phyloP scores from a whole-genome alignment of 2,888 invertebrate species.

The Lathronympha strigana region DNA sequence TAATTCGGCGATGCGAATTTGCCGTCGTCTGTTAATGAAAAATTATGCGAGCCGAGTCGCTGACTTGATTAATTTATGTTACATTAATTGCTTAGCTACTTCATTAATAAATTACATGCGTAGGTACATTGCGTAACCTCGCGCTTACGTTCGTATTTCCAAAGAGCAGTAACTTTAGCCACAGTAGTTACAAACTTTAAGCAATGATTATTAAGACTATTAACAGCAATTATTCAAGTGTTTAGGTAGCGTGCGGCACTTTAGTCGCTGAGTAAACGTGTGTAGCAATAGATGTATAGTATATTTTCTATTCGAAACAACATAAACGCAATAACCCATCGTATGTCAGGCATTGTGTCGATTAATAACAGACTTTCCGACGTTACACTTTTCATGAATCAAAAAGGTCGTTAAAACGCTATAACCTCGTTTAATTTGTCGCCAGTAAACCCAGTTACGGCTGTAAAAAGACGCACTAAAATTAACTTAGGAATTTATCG shows the following conservation, averaged over 20 bases:
- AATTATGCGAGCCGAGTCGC: constrained; percentile 27
- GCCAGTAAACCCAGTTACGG: constrained; percentile 51
- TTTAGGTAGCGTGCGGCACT: too few relatives aligned
- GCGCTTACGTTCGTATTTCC: not conserved
- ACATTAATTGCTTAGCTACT: constrained; percentile 51
- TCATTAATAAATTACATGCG: constrained; percentile 21
- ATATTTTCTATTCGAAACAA: constrained; percentile 9
- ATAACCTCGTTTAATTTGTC: constrained; percentile 57
- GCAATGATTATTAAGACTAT: too few relatives aligned
- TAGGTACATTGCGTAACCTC: not conserved
- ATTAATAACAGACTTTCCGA: constrained; percentile 46
- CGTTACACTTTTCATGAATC: constrained; percentile 47
- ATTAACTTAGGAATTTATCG: constrained; percentile 46
- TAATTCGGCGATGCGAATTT: constrained; percentile 35
- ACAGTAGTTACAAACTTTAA: not conserved
- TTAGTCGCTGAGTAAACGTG: too few relatives aligned
- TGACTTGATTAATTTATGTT: constrained; percentile 51
- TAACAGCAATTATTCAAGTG: too few relatives aligned
- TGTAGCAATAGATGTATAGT: not conserved
- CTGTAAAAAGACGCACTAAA: constrained; percentile 46
- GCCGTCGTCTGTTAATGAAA: constrained; percentile 45
- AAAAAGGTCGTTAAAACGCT: constrained; percentile 52
- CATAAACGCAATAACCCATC: constrained; percentile 26
- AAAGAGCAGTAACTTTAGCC: not conserved
- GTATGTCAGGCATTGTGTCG: constrained; percentile 28